phyloP scores from a whole-genome alignment of 53 echinoderm and acorn worm species.

The Crossaster papposus region DNA sequence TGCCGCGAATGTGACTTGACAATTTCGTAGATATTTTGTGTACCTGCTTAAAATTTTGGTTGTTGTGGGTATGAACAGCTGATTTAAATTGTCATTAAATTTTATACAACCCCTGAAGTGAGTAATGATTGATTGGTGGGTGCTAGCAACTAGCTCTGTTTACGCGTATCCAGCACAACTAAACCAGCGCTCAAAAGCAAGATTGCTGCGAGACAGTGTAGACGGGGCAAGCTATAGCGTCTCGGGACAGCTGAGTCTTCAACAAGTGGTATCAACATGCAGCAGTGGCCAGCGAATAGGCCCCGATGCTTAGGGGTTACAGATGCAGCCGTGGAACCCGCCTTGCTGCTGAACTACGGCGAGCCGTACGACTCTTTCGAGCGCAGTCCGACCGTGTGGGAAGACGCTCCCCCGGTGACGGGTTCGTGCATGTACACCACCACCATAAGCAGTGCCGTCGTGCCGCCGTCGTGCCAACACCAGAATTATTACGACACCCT shows the following conservation, averaged over 20 bases:
- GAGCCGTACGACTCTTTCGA: slow-evolving; percentile 60
- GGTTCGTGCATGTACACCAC: slow-evolving; percentile 60
- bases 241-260: slow-evolving; percentile 57
- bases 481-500: slow-evolving; percentile 46
- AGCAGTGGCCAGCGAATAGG: slow-evolving; percentile 66
- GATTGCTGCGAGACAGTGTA: slow-evolving; percentile 48
- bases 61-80: slow-evolving; percentile 76
- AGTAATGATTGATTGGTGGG: slow-evolving; percentile 98
- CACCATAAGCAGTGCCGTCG: slow-evolving; percentile 37
- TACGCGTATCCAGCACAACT: slow-evolving; percentile 95
- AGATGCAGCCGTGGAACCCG: slow-evolving; percentile 37
- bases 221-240: slow-evolving; percentile 48
- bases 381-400: slow-evolving; percentile 58
- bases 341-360: slow-evolving; percentile 41
- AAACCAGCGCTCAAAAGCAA: slow-evolving; percentile 54
- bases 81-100: slow-evolving; percentile 99
- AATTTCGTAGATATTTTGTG: slow-evolving; percentile 58
- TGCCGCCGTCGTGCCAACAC: slow-evolving; percentile 44
- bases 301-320: slow-evolving; percentile 60
- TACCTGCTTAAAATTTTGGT: slow-evolving; percentile 61
- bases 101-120: slow-evolving; percentile 96
- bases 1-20: slow-evolving; percentile 14
- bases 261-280: slow-evolving; percentile 66
- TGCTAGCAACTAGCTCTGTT: slow-evolving; percentile 94
- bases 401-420: slow-evolving; percentile 46